Conservation (phyloP, 1,140 invertebrate genomes). For the Oryctes rhinoceros region DNA sequence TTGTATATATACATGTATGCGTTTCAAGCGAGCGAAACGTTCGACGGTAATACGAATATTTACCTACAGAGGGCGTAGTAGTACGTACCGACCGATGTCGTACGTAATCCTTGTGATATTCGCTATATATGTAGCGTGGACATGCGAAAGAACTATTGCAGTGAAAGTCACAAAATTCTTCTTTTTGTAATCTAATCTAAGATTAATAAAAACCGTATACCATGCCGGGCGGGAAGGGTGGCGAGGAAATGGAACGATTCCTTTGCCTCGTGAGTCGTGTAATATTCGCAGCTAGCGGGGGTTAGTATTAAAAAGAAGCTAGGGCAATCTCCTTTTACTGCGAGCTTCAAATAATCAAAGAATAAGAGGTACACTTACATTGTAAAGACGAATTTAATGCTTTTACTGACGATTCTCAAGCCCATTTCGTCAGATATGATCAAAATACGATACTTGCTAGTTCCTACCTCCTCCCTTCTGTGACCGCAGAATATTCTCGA, state of each 20-base stretch:
- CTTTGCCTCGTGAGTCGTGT: neutral
- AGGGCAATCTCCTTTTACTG: too few relatives aligned
- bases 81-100: neutral
- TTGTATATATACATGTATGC: neutral
- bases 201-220: constrained; percentile 13
- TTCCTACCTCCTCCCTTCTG: too few relatives aligned
- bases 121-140: neutral
- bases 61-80: neutral
- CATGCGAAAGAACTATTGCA: constrained; percentile 17
- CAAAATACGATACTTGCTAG: too few relatives aligned
- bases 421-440: too few relatives aligned
- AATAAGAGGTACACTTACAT: too few relatives aligned
- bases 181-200: constrained; percentile 13
- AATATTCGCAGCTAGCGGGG: too few relatives aligned
- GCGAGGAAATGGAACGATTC: neutral
- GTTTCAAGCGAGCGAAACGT: neutral
- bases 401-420: too few relatives aligned
- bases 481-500: too few relatives aligned
- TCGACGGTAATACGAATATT: neutral
- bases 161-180: neutral
- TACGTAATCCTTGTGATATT: neutral
- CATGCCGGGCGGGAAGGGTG: neutral
- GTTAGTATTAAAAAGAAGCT: too few relatives aligned
- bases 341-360: too few relatives aligned
- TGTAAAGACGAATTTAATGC: too few relatives aligned